A percentile compares a stretch with the other conserved stretches of the same genome.
Conservation (phyloP, 2,113 vertebrate genomes). For the Clarias macrocephalus region DNA sequence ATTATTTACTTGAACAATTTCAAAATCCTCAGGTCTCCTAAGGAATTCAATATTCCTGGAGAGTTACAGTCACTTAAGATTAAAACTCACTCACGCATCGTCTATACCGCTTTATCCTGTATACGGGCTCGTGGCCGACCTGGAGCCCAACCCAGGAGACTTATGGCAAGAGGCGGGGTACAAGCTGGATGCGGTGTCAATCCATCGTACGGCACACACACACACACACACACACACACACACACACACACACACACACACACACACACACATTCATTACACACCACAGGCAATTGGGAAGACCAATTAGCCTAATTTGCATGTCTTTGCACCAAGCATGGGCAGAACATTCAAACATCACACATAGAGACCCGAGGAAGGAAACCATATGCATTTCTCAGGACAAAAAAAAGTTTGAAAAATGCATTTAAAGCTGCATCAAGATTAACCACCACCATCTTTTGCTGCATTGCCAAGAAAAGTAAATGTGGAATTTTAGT, state of each 20-base stretch:
- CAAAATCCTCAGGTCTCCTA: neutral
- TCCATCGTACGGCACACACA: no score
- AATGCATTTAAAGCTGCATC: neutral
- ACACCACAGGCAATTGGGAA: no score
- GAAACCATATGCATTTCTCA: neutral
- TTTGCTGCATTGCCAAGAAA: neutral
- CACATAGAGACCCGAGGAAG: no score
- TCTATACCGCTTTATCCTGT: no score
- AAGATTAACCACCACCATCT: neutral
- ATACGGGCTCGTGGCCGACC: no score
- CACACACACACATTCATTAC: no score
- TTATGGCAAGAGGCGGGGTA: no score
- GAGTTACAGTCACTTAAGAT: neutral
- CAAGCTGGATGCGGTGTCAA: no score
- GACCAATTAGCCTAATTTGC: no score
- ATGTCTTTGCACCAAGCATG: neutral
- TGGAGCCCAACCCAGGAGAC: no score
- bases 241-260: no score
- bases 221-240: no score
- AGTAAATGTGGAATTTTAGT: neutral
- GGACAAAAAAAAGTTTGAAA: neutral
- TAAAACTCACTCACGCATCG: neutral
- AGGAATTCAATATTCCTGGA: neutral
- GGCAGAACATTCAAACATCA: neutral
- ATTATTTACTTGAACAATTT: neutral